Evolutionary conservation across 2,888 invertebrate genomes (phyloP), one percentile per base, ranked within the genome.

Genomic region (Malthinus flaveolus): DNA sequence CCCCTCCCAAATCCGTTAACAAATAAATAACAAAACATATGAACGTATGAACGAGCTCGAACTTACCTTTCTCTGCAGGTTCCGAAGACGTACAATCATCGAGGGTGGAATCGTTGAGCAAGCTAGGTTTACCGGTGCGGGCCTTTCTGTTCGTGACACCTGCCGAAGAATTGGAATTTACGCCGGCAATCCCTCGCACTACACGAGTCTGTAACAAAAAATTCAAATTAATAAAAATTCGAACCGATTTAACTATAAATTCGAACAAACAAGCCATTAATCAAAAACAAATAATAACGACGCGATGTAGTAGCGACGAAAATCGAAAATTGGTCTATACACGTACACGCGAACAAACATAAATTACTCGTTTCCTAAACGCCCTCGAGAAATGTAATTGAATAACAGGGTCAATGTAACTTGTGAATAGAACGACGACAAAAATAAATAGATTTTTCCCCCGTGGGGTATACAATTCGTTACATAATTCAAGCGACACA

Each of bases 51-150:
- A 51, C 45, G 32, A 35, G 31, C 13, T 23, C 5, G 44, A 47
- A 64, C 71, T 69, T 61, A 75, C 74, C 74, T 74, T 75, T 74
- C 66, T 74, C 74, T 45, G 72, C 68, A 13, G 71, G 72, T 68
- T 74, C 75, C 52, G 73, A 73, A 31, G 72, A 71, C 48, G 68
- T 69, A 52, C 68, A 71, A 5, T n/a, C n/a, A 51, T 65, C 63
- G 46, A 66, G 59, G 55, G 65, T 55, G 61, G 65, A 52, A 35
- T 68, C 68, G 45, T 59, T 56, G 37, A 59, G 61, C 10, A 60
- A 64, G 39, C 67, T 65, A 42, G 71, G 66, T 60, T 72, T 70
- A 53, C 71, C 72, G 42, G 70, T 68, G 42, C 75, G 71, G 55
- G 70, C 68, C 65, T 73, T 73, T 62, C 73, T 70, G 45, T 66